Evolutionary conservation across 2,113 vertebrate species (phyloP), one percentile per base, ranked within the genome.

Genomic region (Chelonoidis abingdonii): DNA sequence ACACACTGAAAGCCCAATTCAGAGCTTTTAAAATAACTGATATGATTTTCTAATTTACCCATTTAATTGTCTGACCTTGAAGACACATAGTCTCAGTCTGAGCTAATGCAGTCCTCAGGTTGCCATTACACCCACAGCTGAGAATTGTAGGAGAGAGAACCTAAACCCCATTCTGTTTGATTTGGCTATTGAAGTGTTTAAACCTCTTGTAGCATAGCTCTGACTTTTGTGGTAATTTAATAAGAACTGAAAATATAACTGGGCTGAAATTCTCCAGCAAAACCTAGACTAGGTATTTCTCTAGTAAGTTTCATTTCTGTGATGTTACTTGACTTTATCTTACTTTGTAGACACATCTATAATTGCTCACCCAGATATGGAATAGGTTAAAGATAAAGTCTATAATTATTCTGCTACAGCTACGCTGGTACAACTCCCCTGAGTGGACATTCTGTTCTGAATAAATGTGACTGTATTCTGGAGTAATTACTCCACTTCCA

Each of bases 181-280:
- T 44, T 83, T 91, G 65, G 27, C 35, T 93, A 21, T 75, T 89
- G 38, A 3, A 85, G 75, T 87, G 19, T 91, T 95, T 88, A 79
- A 83, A 90, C 8, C 53, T 57, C 0, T 9, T 31, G 22, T 57
- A 72, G 53, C 69, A 87, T 11, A 41, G 31, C 57, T 84, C 91
- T 87, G 4, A 93, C 12, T 83, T 95, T 59, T 80, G 35, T 24
- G 93, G 86, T 65, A 2, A 89, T 89, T 75, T 90, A 86, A 93
- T 93, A 76, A 29, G 75, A 52, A 5, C 92, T 44, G 41, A 85
- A 7, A 2, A 0, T 2, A 1, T 92, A 82, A 54, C 62, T 81
- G 12, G 82, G 53, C 57, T 50, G 22, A 69, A 90, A 50, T 35
- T 90, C 53, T 35, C 2, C 31, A 85, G 35, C 10, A 83, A 90